These are phyloP conservation scores for Erpetoichthys calabaricus DNA, from an alignment of 2,797 vertebrate species.

Conservation along the genomic window DNA sequence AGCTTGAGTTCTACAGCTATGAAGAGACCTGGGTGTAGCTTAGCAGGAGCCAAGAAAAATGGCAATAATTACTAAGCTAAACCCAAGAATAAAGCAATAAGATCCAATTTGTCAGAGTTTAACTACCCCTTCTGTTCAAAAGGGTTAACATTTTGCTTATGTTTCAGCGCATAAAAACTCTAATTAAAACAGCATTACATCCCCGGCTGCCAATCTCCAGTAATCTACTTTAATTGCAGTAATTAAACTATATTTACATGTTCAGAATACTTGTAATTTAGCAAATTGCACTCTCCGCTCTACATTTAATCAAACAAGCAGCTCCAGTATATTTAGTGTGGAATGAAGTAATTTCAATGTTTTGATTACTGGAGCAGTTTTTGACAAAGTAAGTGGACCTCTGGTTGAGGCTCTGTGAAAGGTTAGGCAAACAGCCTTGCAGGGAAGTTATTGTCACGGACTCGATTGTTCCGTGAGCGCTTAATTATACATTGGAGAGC, in stretches of 20 bases:
- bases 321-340: conserved; percentile 74
- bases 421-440: conserved; percentile 83
- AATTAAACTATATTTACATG: conserved; percentile 99
- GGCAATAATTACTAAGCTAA: conserved; percentile 50
- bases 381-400: conserved; percentile 96
- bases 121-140: conserved; percentile 78
- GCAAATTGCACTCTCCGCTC: conserved; percentile 98
- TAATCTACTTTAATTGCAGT: conserved; percentile 99
- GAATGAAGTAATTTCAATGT: conserved; percentile 94
- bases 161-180: conserved; percentile 98
- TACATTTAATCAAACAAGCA: conserved; percentile 96
- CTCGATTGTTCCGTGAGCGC: conserved; percentile 79
- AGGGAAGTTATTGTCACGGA: conserved; percentile 72
- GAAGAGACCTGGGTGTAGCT: no score
- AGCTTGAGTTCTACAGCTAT: no score
- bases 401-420: conserved; percentile 75
- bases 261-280: conserved; percentile 99
- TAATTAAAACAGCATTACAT: conserved; percentile 99
- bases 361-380: conserved; percentile 90
- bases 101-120: conserved; percentile 67
- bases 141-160: conserved; percentile 99
- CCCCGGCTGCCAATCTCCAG: conserved; percentile 99
- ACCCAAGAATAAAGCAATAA: conserved; percentile 45
- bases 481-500: conserved; percentile 75
- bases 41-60: conserved; percentile 21